Evolutionary conservation across 2,113 vertebrate genomes (phyloP).

Genomic region (Cercopithecus mona): DNA sequence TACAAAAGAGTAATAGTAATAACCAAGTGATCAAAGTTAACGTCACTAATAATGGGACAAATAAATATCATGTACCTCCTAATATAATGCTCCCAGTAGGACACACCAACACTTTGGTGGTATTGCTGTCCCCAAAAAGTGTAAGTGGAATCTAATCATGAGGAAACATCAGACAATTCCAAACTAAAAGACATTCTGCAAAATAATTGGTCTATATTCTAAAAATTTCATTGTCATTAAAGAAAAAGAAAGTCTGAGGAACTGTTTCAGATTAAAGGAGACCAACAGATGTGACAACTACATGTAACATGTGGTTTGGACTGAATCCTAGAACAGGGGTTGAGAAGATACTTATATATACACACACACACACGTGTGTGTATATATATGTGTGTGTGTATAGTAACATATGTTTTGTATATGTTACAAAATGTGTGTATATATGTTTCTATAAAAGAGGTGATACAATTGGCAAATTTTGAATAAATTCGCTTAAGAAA

Average conservation of each 20-base stretch:
- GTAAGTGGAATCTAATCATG: not conserved
- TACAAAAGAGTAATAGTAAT: not conserved
- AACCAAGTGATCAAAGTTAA: not conserved
- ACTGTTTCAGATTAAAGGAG: not conserved
- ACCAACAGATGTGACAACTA: not conserved
- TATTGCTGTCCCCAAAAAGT: not conserved
- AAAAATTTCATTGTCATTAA: not conserved
- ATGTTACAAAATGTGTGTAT: not conserved
- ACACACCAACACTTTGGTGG: not conserved
- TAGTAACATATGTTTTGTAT: not conserved
- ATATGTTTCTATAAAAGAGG: not conserved
- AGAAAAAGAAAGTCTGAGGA: not conserved
- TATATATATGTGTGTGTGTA: not conserved
- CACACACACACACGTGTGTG: too few relatives aligned
- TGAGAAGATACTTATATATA: not conserved
- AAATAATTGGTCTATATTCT: not conserved
- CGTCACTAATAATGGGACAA: not conserved
- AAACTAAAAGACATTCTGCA: not conserved
- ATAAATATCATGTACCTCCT: not conserved
- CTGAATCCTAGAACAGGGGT: not conserved
- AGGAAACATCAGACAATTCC: not conserved
- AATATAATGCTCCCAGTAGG: not conserved
- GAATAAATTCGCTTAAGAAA: not conserved
- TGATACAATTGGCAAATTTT: not conserved
- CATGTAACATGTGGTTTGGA: not conserved